phyloP scores from a whole-genome alignment of 92 coral and sea anemone genomes.

The Bergia sp. region DNA sequence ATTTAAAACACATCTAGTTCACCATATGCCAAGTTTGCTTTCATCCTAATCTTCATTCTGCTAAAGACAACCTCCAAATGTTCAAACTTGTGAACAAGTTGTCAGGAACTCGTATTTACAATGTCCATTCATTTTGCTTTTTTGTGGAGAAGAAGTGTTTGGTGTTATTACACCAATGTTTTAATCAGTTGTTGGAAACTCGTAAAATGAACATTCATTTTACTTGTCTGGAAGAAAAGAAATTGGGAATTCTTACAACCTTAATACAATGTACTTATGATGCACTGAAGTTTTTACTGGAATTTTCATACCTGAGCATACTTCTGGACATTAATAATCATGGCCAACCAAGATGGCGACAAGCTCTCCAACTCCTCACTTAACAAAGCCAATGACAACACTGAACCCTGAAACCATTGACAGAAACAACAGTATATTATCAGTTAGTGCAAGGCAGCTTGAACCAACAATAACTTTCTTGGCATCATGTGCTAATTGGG shows the following conservation, averaged over 20 bases:
- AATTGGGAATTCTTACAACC: background rate
- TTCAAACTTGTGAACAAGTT: background rate
- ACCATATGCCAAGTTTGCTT: too few species aligned
- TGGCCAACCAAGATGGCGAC: conserved; percentile 71
- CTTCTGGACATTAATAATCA: conserved; percentile 62
- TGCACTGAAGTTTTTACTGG: background rate
- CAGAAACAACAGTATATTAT: too few species aligned
- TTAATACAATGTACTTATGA: background rate
- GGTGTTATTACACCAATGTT: background rate
- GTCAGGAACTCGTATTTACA: too few species aligned
- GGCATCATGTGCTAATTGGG: background rate
- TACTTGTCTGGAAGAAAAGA: background rate
- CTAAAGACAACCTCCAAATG: too few species aligned
- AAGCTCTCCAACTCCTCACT: conserved; percentile 89
- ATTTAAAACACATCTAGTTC: too few species aligned
- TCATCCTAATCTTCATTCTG: too few species aligned
- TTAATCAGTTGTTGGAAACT: too few species aligned
- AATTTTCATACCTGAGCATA: conserved; percentile 49
- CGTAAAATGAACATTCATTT: background rate
- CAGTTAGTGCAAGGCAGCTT: background rate
- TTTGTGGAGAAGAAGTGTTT: background rate
- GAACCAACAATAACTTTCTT: too few species aligned
- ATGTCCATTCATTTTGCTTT: too few species aligned
- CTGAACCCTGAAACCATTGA: conserved; percentile 72
- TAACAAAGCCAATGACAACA: conserved; percentile 89